These are phyloP conservation scores for Saccostrea glomerata DNA, from an alignment of 1,140 invertebrate genomes.

Conservation along the genomic window DNA sequence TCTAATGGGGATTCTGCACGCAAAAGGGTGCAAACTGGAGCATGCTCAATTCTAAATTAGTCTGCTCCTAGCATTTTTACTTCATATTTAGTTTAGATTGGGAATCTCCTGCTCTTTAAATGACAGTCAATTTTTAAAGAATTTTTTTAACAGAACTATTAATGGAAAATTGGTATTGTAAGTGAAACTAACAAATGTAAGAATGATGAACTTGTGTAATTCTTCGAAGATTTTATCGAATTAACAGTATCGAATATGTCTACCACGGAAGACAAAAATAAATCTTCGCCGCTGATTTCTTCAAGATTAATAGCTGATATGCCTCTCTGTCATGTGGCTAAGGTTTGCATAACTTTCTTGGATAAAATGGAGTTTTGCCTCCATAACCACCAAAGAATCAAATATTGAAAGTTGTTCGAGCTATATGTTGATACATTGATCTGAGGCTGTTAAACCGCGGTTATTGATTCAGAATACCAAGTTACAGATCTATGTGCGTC, in stretches of 20 bases:
- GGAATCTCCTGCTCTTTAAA: not conserved
- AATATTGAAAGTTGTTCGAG: constrained; percentile 24
- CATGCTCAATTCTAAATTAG: constrained; percentile 29
- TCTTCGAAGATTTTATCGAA: constrained; percentile 16
- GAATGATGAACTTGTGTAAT: constrained; percentile 36
- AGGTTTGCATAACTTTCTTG: constrained; percentile 17
- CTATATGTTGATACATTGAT: constrained; percentile 29
- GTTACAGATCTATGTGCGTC: constrained; percentile 40
- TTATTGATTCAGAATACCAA: constrained; percentile 44
- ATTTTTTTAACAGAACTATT: not conserved
- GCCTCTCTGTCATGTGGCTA: not conserved
- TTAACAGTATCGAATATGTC: constrained; percentile 34
- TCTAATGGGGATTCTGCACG: constrained; percentile 4
- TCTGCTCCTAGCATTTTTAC: not conserved
- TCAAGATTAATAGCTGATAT: constrained; percentile 11
- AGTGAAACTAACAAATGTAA: not conserved
- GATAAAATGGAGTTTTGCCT: not conserved
- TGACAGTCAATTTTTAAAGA: not conserved
- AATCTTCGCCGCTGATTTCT: constrained; percentile 18
- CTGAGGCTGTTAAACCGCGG: constrained; percentile 1
- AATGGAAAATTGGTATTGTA: not conserved
- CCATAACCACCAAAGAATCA: not conserved
- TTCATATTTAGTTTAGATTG: not conserved
- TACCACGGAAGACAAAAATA: constrained; percentile 13
- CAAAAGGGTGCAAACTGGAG: not conserved